Conservation (phyloP, 2,113 vertebrate species). For the Periophthalmodon schlosseri region DNA sequence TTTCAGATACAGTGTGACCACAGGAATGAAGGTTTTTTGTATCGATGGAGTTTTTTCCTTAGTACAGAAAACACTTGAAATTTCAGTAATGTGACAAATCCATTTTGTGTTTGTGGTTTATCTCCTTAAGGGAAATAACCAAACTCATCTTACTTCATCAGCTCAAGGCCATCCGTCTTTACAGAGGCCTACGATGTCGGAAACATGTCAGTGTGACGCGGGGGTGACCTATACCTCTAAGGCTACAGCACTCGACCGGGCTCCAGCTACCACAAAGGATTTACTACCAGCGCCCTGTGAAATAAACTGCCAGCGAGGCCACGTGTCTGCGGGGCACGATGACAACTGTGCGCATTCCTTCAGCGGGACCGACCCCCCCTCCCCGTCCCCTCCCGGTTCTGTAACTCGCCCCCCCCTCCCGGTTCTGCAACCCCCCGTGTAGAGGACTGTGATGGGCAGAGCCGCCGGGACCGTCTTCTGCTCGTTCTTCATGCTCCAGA, state of each 20-base stretch:
- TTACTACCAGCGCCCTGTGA: slow-evolving; percentile 58
- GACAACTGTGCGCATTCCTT: slow-evolving; percentile 65
- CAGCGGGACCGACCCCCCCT: slow-evolving; percentile 31
- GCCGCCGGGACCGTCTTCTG: slow-evolving; percentile 36
- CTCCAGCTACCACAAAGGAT: slow-evolving; percentile 65
- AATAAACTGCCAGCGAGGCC: slow-evolving; percentile 63
- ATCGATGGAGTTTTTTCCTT: too few species aligned
- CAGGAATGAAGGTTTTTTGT: too few species aligned
- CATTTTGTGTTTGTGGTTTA: background rate
- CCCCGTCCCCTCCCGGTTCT: background rate
- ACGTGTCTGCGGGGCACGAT: slow-evolving; percentile 65
- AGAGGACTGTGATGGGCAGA: background rate
- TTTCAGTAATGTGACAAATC: background rate
- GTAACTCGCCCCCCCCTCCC: background rate
- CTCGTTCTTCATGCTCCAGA: slow-evolving; percentile 20
- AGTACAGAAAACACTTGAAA: background rate
- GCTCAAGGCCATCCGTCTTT: slow-evolving; percentile 14
- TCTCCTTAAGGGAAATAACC: background rate
- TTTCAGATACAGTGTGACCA: too few species aligned
- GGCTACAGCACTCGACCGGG: slow-evolving; percentile 59
- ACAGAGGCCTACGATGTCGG: slow-evolving; percentile 25
- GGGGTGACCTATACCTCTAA: slow-evolving; percentile 75
- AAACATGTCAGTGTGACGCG: slow-evolving; percentile 52
- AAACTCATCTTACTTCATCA: slow-evolving; percentile 9
- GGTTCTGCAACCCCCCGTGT: background rate